Evolutionary conservation across 2,797 vertebrate species (phyloP), one percentile per base, ranked within the genome.

Genomic region (Paramormyrops hopkinsi): DNA sequence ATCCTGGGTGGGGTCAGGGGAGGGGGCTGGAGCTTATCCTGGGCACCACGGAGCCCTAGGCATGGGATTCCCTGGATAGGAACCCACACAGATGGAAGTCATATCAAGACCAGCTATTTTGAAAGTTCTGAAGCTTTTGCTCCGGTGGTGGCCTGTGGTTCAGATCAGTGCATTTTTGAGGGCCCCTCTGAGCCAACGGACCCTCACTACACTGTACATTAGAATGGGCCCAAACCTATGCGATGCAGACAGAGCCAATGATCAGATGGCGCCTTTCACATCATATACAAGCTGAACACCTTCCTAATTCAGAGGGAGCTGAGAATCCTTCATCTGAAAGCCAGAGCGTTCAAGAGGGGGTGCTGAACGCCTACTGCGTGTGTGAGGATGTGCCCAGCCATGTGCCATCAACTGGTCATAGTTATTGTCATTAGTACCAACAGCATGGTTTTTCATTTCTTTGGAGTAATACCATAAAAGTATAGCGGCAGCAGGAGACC

Each of bases 231-330:
- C 59, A 2, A 88, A 88, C 33, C 85, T 50, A 93, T 89, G 62
- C 69, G 54, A 85, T 89, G 37, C 82, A 14, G 5, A 11, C 7
- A 76, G 51, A 76, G n/a, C 29, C 51, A 79, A 3, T 86, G 50
- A 90, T 88, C 84, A 88, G 59, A 90, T 86, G 73, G 22, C 19
- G 53, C 89, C 5, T 90, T 90, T 90, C 76, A 89, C 62, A 54
- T 73, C 51, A 76, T 83, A 85, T 89, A 69, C 12, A 17, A 86
- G 11, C 48, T 89, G 51, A 88, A 65, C n/a, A 83, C 44, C 90
- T 85, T 89, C 87, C 84, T 53, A 82, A 91, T 86, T 86, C 88
- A 59, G 22, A 19, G 54, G 29, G 29, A 88, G 56, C 83, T 41
- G 84, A 88, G 86, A 29, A 89, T 86, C 62, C 76, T 65, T 82